Conservation (phyloP, 2,113 vertebrate genomes). For the Anguilla japonica region DNA sequence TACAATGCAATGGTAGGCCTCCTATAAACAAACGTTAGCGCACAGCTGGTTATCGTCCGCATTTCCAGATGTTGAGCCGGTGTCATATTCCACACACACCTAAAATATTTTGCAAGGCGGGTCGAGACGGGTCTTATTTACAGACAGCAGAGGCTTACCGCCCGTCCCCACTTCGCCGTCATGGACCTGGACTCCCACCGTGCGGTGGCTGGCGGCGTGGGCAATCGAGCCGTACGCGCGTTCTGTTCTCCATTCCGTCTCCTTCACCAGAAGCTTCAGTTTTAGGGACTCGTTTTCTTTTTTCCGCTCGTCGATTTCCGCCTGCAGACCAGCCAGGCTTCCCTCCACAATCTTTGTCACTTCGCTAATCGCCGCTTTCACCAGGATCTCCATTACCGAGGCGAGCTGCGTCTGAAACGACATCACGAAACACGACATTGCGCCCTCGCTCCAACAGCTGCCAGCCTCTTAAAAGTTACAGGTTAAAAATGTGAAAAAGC, state of each 20-base stretch:
- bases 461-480: too few species aligned
- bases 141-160: background rate
- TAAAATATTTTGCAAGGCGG: too few species aligned
- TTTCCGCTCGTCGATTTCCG: background rate
- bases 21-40: too few species aligned
- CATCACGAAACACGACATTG: background rate
- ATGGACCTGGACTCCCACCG: background rate
- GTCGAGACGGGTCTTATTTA: too few species aligned
- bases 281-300: slow-evolving; percentile 1
- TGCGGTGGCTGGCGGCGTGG: too few species aligned
- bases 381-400: background rate
- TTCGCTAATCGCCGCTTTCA: background rate
- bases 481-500: background rate
- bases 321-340: background rate
- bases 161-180: background rate
- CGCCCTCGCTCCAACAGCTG: background rate
- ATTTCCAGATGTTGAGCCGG: too few species aligned
- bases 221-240: background rate
- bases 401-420: slow-evolving; percentile 10
- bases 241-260: background rate
- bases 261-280: background rate
- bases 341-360: slow-evolving; percentile 2
- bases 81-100: too few species aligned
- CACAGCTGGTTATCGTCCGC: too few species aligned
- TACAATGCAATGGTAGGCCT: too few species aligned